phyloP scores from a whole-genome alignment of 2,797 vertebrate genomes.

The Tolypeutes matacus region DNA sequence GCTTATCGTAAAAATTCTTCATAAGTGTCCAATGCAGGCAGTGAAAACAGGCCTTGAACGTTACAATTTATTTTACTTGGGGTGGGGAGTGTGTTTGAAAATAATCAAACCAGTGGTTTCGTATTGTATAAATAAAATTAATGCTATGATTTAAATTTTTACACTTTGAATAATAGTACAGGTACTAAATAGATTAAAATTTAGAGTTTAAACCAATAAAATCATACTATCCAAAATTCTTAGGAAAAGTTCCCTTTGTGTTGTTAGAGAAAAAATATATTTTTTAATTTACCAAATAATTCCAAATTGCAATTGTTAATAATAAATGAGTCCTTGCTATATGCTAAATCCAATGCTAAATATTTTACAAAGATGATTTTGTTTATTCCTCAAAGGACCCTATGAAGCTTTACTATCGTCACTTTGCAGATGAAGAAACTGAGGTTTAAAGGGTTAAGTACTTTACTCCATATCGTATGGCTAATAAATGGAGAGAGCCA shows the following conservation, averaged over 20 bases:
- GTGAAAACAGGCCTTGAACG: neutral
- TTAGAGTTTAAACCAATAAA: conserved; percentile 23
- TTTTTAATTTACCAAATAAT: neutral
- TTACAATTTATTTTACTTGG: neutral
- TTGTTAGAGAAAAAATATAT: neutral
- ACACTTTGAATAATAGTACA: neutral
- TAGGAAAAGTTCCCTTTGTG: conserved; percentile 4
- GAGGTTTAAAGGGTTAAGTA: neutral
- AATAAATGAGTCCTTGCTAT: neutral
- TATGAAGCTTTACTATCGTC: neutral
- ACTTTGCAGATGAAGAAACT: neutral
- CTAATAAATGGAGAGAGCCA: neutral
- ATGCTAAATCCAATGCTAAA: neutral
- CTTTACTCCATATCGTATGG: accelerated
- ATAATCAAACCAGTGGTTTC: neutral
- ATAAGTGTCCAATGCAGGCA: neutral
- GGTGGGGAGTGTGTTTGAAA: neutral
- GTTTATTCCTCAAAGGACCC: neutral
- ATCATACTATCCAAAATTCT: neutral
- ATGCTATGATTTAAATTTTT: neutral
- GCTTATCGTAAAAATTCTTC: neutral
- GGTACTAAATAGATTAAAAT: neutral
- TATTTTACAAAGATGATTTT: neutral
- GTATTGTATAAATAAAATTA: neutral
- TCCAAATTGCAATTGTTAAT: conserved; percentile 7